Evolutionary conservation across 2,888 invertebrate genomes (phyloP).

Genomic region (Philhelius pedissequus): DNA sequence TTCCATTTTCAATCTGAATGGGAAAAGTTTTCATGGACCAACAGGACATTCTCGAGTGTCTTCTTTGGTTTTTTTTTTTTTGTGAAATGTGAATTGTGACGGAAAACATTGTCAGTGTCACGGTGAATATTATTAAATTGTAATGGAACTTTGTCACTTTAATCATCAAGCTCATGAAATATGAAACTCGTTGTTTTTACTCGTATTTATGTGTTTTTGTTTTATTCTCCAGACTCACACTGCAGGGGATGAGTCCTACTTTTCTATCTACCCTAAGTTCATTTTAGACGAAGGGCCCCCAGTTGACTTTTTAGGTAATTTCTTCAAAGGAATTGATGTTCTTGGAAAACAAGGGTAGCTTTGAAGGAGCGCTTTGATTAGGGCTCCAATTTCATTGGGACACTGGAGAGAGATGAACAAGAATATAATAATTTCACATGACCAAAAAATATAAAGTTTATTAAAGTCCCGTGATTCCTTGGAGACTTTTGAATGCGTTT

Average conservation of each 20-base stretch:
- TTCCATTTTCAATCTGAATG: conserved; percentile 57
- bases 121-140: conserved; percentile 60
- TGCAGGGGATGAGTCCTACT: neutral
- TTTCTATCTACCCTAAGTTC: neutral
- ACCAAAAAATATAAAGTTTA: too few species aligned
- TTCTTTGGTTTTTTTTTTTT: too few species aligned
- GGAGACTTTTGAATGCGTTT: too few species aligned
- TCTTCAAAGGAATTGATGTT: conserved; percentile 31
- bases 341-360: neutral
- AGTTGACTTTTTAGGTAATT: conserved; percentile 9
- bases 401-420: neutral
- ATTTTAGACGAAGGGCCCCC: neutral
- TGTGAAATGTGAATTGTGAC: neutral
- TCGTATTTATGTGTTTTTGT: neutral
- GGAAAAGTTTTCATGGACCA: conserved; percentile 55
- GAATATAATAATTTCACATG: too few species aligned
- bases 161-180: conserved; percentile 64
- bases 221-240: neutral
- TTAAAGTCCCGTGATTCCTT: too few species aligned
- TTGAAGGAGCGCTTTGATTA: neutral
- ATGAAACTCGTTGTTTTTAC: conserved; percentile 18
- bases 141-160: conserved; percentile 61
- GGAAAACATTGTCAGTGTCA: conserved; percentile 51
- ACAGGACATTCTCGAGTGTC: neutral
- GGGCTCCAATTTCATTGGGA: neutral